Evolutionary conservation across 2,888 invertebrate species (phyloP).

Genomic region (Pyrgus malvae): DNA sequence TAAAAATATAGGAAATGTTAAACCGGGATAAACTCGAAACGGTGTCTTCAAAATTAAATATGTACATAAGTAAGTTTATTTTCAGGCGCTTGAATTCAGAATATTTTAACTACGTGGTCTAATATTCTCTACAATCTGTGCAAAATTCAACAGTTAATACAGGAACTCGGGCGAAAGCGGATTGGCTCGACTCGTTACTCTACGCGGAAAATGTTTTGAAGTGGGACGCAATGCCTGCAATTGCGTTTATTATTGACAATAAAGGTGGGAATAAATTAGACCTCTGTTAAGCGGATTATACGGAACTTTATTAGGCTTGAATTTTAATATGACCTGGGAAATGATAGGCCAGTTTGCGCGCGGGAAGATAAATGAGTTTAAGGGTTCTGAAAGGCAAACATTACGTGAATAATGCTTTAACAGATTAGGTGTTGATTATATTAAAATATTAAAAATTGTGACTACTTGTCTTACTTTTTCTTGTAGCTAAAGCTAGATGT

Average conservation of each 20-base stretch:
- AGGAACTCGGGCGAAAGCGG: neutral
- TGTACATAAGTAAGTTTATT: neutral
- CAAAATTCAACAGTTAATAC: neutral
- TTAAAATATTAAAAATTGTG: too few relatives aligned
- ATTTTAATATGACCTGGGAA: conserved; percentile 1
- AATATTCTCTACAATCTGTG: neutral
- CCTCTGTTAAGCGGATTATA: neutral
- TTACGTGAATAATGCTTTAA: neutral
- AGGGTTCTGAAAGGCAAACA: conserved; percentile 7
- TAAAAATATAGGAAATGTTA: too few relatives aligned
- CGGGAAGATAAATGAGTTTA: conserved; percentile 5
- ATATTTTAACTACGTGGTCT: neutral
- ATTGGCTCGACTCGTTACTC: neutral
- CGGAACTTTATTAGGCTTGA: conserved; percentile 10
- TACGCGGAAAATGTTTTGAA: conserved; percentile 10
- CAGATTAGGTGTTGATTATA: too few relatives aligned
- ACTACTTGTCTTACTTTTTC: too few relatives aligned
- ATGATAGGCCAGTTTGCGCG: neutral
- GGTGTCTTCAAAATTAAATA: too few relatives aligned
- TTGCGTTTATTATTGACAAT: conserved; percentile 7
- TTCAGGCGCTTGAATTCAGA: neutral
- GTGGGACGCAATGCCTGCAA: neutral
- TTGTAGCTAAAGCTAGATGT: too few relatives aligned
- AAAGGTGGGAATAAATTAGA: neutral
- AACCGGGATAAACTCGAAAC: too few relatives aligned